A percentile compares a stretch with the other conserved stretches of the same genome.
These are phyloP conservation scores for Rhinichthys osculus DNA, from an alignment of 2,797 vertebrate genomes.

Conservation along the genomic window DNA sequence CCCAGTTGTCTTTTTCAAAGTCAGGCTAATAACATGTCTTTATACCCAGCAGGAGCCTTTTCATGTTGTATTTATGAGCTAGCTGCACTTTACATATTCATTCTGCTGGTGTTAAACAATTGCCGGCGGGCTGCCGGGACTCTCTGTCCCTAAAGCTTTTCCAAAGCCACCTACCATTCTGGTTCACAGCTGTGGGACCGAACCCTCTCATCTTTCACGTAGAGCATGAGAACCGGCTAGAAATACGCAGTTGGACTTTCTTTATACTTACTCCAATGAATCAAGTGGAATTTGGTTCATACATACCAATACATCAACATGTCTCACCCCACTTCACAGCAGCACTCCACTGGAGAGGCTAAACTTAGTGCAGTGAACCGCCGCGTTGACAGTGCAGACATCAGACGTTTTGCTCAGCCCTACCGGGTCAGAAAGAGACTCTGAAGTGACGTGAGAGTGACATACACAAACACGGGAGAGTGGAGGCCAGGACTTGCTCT, in stretches of 20 bases:
- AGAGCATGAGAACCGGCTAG: constrained; percentile 52
- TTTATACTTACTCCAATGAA: not conserved
- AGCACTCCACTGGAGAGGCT: constrained; percentile 46
- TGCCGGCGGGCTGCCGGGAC: constrained; percentile 60
- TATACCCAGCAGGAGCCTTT: constrained; percentile 75
- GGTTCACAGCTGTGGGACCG: constrained; percentile 57
- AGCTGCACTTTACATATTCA: constrained; percentile 83
- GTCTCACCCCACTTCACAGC: constrained; percentile 42
- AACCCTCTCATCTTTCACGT: constrained; percentile 58
- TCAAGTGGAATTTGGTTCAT: constrained; percentile 18
- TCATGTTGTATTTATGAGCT: constrained; percentile 79
- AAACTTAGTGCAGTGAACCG: constrained; percentile 44
- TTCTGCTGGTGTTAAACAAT: constrained; percentile 77
- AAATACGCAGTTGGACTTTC: constrained; percentile 15
- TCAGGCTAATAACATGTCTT: constrained; percentile 70
- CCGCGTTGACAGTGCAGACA: constrained; percentile 41
- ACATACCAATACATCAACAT: constrained; percentile 45
- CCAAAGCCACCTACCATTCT: constrained; percentile 59
- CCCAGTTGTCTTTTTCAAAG: constrained; percentile 68
- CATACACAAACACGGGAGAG: constrained; percentile 56
- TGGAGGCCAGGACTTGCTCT: constrained; percentile 41
- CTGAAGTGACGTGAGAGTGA: constrained; percentile 49
- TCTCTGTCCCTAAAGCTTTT: constrained; percentile 55
- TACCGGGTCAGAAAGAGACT: constrained; percentile 32
- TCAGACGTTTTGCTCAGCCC: constrained; percentile 38